These are phyloP conservation scores for Euthynnus affinis DNA, from an alignment of 2,797 vertebrate genomes.

Conservation along the genomic window DNA sequence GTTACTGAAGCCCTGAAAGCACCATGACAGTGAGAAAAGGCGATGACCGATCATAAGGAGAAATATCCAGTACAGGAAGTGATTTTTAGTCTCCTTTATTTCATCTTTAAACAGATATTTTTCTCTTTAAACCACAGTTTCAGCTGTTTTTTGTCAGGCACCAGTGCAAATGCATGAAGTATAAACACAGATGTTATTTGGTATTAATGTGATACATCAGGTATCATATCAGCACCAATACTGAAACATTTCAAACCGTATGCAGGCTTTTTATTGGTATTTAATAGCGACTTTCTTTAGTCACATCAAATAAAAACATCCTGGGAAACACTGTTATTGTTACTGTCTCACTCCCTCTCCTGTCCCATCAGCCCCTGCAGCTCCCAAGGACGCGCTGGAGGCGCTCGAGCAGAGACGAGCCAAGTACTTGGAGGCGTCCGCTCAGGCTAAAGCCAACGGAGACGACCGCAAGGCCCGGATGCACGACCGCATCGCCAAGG, in stretches of 20 bases:
- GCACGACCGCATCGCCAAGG: conserved; percentile 97
- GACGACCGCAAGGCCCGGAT: conserved; percentile 95
- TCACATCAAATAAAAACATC: neutral
- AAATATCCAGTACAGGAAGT: too few relatives aligned
- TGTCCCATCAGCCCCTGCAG: conserved; percentile 62
- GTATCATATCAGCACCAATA: too few relatives aligned
- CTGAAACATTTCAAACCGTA: too few relatives aligned
- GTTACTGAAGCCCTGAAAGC: neutral
- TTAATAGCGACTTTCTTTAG: too few relatives aligned
- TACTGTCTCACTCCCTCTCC: neutral
- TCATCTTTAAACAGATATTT: neutral
- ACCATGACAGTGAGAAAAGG: neutral
- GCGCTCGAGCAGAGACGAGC: conserved; percentile 93
- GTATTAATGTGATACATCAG: too few relatives aligned
- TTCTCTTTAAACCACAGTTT: too few relatives aligned
- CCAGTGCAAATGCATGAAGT: too few relatives aligned
- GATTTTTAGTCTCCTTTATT: neutral
- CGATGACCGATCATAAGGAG: neutral
- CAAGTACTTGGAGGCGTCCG: conserved; percentile 90
- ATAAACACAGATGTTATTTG: too few relatives aligned
- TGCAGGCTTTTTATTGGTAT: too few relatives aligned
- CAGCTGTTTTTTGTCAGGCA: too few relatives aligned
- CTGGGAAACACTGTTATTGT: neutral
- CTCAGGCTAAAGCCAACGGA: conserved; percentile 91
- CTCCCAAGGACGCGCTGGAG: conserved; percentile 89